Evolutionary conservation across 2,888 invertebrate genomes (phyloP).

Genomic region (Amorpha juglandis): DNA sequence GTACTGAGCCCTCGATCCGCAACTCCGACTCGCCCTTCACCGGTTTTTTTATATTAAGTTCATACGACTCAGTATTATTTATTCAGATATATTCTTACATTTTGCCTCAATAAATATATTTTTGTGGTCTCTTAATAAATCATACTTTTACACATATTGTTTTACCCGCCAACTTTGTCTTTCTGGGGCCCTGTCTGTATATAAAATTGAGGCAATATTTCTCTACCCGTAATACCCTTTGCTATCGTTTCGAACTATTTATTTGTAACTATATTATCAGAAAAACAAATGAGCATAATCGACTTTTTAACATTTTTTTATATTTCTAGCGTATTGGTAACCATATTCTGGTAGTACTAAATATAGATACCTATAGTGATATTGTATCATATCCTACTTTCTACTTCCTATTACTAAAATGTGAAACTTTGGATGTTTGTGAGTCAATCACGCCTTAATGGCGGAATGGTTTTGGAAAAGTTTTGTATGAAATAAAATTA

Average conservation of each 20-base stretch:
- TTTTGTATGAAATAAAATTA: no score
- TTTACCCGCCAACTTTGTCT: conserved; percentile 18
- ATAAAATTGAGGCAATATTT: conserved; percentile 14
- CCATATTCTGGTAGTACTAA: no score
- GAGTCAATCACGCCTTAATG: no score
- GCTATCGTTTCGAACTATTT: background rate
- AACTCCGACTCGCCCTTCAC: no score
- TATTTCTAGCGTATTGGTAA: no score
- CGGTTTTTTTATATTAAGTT: background rate
- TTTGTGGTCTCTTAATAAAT: conserved; percentile 8
- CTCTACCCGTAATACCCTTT: background rate
- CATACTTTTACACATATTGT: conserved; percentile 22
- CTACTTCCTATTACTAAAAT: no score
- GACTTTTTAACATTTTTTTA: background rate
- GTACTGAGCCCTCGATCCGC: no score
- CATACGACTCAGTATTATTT: no score
- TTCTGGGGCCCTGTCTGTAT: background rate
- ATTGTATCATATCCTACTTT: no score
- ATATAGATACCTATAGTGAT: no score
- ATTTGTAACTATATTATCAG: background rate
- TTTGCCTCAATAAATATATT: conserved; percentile 16
- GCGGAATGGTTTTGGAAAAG: no score
- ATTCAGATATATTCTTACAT: background rate
- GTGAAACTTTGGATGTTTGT: no score
- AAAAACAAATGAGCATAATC: background rate